phyloP scores from a whole-genome alignment of 1,140 invertebrate genomes.

The Ips nitidus region DNA sequence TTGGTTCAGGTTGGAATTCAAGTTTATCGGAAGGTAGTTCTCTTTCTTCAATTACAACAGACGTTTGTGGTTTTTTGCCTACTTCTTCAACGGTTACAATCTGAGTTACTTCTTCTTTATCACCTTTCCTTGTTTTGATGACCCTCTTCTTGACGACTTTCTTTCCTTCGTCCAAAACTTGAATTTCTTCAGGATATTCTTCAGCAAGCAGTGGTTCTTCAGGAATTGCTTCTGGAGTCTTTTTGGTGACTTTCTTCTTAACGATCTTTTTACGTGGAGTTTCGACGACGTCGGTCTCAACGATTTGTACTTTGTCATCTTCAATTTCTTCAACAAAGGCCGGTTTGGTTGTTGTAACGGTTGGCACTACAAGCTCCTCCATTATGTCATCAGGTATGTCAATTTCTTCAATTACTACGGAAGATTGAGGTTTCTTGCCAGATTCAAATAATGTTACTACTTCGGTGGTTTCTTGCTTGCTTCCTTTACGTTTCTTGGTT shows the following conservation, averaged over 20 bases:
- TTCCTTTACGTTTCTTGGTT: slow-evolving; percentile 49
- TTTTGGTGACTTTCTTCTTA: slow-evolving; percentile 48
- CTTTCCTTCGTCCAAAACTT: slow-evolving; percentile 46
- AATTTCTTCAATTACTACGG: slow-evolving; percentile 53
- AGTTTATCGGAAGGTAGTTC: slow-evolving; percentile 23
- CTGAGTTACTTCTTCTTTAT: slow-evolving; percentile 46
- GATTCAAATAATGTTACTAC: slow-evolving; percentile 55
- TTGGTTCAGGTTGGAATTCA: slow-evolving; percentile 16
- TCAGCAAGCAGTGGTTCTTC: slow-evolving; percentile 53
- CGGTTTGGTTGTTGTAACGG: slow-evolving; percentile 15
- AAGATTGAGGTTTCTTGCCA: slow-evolving; percentile 50
- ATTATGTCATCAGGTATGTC: slow-evolving; percentile 47
- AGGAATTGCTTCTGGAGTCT: slow-evolving; percentile 45
- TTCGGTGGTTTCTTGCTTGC: slow-evolving; percentile 54
- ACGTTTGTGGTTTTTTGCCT: slow-evolving; percentile 47
- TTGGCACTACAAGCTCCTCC: slow-evolving; percentile 19
- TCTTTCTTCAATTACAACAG: slow-evolving; percentile 46
- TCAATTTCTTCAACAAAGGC: slow-evolving; percentile 45
- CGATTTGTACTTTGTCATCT: slow-evolving; percentile 44
- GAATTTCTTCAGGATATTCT: slow-evolving; percentile 52
- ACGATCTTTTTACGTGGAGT: slow-evolving; percentile 49
- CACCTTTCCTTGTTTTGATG: slow-evolving; percentile 45
- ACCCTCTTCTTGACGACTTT: slow-evolving; percentile 49
- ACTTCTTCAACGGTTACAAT: slow-evolving; percentile 47
- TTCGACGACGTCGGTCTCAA: slow-evolving; percentile 50